A percentile compares a stretch with the other conserved stretches of the same genome.
Evolutionary conservation across 2,797 vertebrate genomes (phyloP).

Genomic region (Parauchenoglanis punctatus): DNA sequence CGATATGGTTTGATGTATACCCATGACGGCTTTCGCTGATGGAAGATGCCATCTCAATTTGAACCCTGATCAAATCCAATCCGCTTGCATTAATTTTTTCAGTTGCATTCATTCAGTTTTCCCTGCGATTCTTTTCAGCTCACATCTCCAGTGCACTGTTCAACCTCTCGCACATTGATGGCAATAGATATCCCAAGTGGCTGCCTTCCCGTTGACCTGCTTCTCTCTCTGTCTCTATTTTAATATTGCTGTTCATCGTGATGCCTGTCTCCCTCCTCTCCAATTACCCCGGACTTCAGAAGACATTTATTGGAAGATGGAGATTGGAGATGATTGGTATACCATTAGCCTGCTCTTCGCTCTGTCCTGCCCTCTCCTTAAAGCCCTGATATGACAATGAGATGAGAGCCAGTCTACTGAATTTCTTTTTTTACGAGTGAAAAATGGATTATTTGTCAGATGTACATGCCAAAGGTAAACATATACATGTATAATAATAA

Average conservation of each 20-base stretch:
- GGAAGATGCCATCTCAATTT: background rate
- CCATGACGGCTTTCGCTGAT: background rate
- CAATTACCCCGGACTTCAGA: slow-evolving; percentile 46
- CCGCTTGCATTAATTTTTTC: background rate
- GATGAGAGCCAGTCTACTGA: background rate
- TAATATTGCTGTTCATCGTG: slow-evolving; percentile 30
- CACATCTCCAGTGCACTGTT: background rate
- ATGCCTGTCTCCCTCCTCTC: slow-evolving; percentile 39
- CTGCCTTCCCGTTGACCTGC: slow-evolving; percentile 38
- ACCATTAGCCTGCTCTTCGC: slow-evolving; percentile 40
- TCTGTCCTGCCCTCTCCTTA: slow-evolving; percentile 23
- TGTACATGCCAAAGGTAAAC: background rate
- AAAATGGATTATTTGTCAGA: background rate
- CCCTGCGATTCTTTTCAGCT: background rate
- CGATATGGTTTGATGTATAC: background rate
- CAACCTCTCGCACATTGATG: slow-evolving; percentile 16
- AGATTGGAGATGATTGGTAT: slow-evolving; percentile 27
- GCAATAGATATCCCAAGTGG: slow-evolving; percentile 33
- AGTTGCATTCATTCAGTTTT: background rate
- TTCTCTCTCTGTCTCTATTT: slow-evolving; percentile 13
- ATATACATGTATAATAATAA: background rate
- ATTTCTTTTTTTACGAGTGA: background rate
- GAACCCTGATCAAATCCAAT: background rate
- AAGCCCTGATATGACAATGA: slow-evolving; percentile 12
- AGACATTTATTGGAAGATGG: slow-evolving; percentile 39